Evolutionary conservation across 2,888 invertebrate species (phyloP).

Genomic region (Ophion costatus): DNA sequence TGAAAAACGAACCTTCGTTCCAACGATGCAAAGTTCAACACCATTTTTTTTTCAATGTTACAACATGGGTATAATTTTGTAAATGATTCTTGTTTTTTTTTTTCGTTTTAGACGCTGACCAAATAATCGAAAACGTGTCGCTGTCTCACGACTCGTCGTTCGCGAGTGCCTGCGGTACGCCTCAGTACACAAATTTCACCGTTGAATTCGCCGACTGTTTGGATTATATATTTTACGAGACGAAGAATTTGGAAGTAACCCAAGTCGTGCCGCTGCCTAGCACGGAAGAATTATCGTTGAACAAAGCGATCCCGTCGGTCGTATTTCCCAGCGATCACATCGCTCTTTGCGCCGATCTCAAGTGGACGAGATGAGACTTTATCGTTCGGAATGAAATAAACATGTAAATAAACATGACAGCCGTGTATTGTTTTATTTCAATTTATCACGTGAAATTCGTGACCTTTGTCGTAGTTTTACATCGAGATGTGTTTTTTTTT

Average conservation of each 20-base stretch:
- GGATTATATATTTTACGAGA: slow-evolving; percentile 96
- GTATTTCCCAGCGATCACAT: slow-evolving; percentile 98
- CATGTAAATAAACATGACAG: slow-evolving; percentile 46
- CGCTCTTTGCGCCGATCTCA: slow-evolving; percentile 92
- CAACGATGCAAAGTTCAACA: no score
- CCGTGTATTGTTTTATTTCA: slow-evolving; percentile 23
- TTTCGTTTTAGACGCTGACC: slow-evolving; percentile 86
- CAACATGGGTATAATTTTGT: not conserved
- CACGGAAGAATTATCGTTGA: slow-evolving; percentile 89
- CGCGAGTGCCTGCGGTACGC: slow-evolving; percentile 93
- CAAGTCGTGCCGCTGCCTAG: slow-evolving; percentile 93
- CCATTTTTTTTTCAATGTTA: not conserved
- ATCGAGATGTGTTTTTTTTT: slow-evolving; percentile 55
- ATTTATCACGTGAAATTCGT: slow-evolving; percentile 62
- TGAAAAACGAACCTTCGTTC: no score
- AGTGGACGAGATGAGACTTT: slow-evolving; percentile 81
- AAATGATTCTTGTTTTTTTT: not conserved
- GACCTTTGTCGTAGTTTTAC: slow-evolving; percentile 65
- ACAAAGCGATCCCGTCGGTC: slow-evolving; percentile 93
- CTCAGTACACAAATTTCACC: slow-evolving; percentile 94
- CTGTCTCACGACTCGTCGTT: slow-evolving; percentile 88
- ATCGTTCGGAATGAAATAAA: slow-evolving; percentile 29
- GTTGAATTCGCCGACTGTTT: slow-evolving; percentile 92
- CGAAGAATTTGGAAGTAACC: slow-evolving; percentile 86
- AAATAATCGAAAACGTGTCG: slow-evolving; percentile 87